These are phyloP conservation scores for Intellagama lesueurii DNA, from an alignment of 2,797 vertebrate species.

Conservation along the genomic window DNA sequence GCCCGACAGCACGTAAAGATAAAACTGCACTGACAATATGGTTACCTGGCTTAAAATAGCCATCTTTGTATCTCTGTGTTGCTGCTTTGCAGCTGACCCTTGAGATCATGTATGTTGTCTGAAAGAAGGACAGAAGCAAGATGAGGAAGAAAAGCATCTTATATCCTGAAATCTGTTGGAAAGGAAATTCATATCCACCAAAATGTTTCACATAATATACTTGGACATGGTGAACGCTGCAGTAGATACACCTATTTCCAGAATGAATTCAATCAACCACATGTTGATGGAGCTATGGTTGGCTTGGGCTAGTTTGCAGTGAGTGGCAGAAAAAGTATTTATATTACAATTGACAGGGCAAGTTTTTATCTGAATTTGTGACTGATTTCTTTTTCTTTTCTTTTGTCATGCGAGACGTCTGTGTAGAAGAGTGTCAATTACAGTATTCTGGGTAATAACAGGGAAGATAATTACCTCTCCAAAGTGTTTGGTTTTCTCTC, in stretches of 20 bases:
- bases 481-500: background rate
- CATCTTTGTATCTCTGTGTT: background rate
- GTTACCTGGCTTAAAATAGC: constrained; percentile 3
- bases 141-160: background rate
- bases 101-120: background rate
- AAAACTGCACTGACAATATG: background rate
- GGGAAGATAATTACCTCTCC: background rate
- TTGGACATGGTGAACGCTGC: background rate
- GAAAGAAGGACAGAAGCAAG: background rate
- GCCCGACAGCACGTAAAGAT: background rate
- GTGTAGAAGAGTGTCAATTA: background rate
- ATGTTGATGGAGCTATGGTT: background rate
- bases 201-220: background rate
- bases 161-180: background rate
- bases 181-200: background rate
- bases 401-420: background rate
- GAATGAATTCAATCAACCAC: background rate
- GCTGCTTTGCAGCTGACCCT: background rate
- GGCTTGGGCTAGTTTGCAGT: background rate
- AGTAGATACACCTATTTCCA: background rate
- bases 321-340: background rate
- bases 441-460: background rate
- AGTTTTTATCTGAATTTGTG: background rate
- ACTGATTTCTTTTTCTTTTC: background rate
- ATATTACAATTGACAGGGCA: background rate